phyloP scores from a whole-genome alignment of 2,797 vertebrate genomes.

The Hapalemur alaotrensis region DNA sequence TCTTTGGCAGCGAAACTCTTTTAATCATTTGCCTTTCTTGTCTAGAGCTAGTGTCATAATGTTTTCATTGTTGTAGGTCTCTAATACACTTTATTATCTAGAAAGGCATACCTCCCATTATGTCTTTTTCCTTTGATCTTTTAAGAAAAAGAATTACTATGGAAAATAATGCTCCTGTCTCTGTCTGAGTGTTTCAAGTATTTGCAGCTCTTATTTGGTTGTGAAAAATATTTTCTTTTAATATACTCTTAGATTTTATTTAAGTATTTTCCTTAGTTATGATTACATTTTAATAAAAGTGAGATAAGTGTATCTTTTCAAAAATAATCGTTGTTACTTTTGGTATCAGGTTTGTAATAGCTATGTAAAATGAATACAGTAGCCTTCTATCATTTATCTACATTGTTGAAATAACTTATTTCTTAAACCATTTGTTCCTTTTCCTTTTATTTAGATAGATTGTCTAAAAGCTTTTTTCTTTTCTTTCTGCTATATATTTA shows the following conservation, averaged over 20 bases:
- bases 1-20: background rate
- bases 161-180: background rate
- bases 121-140: background rate
- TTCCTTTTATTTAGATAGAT: background rate
- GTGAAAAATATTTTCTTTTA: background rate
- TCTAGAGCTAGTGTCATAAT: background rate
- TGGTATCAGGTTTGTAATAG: background rate
- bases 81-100: background rate
- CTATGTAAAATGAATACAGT: background rate
- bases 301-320: background rate
- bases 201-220: slow-evolving; percentile 3
- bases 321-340: background rate
- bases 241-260: background rate
- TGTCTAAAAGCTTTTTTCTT: background rate
- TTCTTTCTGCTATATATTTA: background rate
- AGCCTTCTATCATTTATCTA: background rate
- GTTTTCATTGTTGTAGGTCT: background rate
- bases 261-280: slow-evolving; percentile 21
- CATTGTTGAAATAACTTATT: background rate
- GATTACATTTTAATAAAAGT: slow-evolving; percentile 7
- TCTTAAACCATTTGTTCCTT: background rate
- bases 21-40: background rate
- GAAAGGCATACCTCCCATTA: background rate
- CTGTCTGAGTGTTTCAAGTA: background rate
- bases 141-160: background rate